Evolutionary conservation across 2,888 invertebrate genomes (phyloP), one percentile per base, ranked within the genome.

Genomic region (Rhopalosiphum nymphaeae): DNA sequence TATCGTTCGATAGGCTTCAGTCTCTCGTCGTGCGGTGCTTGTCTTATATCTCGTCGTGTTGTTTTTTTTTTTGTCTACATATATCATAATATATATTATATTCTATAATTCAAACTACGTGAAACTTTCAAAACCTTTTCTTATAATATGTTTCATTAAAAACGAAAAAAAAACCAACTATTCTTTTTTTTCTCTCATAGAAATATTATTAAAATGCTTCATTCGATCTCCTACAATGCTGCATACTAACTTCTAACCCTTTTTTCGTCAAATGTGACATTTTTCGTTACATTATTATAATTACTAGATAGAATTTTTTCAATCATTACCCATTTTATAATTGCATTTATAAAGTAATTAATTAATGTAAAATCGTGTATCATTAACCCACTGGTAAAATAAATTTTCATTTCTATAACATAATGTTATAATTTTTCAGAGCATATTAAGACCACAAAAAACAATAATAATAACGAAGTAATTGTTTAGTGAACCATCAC

Each of bases 401-500:
- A 16, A 67, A 67, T 67, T 16, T 67, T 67, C 36, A 67, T 67
- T n/a, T 67, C 67, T 67, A 67, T 7, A 67, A 21, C 16, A 67
- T 36, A 36, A 36, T n/a, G 16, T 25, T n/a, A 25, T 87, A 87
- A 46, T 67, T 46, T 84, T 91, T 91, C 42, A 42, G 84, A 42
- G 53, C 42, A 84, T 84, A 42, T 29, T 7, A 26, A 67, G 78
- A 91, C 91, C 67, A 49, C 78, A 36, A 53, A 53, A 91, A 46
- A 53, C 21, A 53, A 53, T 53, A 53, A 53, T 53, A 57, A 0
- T 46, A 49, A 21, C 67, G 10, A 67, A 61, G 10, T 46, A 11
- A 25, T n/a, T 85, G 56, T 57, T 91, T 57, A 85, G 10, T 57
- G 85, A 85, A 85, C 85, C 85, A 85, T 5, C n/a, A 44, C 91